Conservation (phyloP, 2,797 vertebrate genomes). For the Oophaga sylvatica region DNA sequence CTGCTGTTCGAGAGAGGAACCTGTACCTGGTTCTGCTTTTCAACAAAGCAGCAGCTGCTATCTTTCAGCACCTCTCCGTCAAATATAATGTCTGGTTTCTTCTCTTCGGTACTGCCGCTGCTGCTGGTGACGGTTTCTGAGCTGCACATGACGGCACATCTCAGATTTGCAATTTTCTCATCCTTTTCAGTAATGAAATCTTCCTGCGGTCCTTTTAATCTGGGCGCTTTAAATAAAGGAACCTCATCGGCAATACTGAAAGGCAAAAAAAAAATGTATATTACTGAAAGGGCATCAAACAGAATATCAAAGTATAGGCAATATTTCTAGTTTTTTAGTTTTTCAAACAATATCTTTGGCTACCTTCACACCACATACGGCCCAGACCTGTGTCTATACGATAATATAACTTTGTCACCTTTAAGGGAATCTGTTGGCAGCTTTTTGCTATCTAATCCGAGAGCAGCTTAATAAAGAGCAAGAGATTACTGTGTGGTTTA, state of each 20-base stretch:
- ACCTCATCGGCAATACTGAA: constrained; percentile 80
- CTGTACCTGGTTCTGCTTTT: constrained; percentile 68
- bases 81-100: constrained; percentile 64
- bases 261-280: constrained; percentile 50
- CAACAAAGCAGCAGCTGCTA: constrained; percentile 64
- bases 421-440: too few species aligned
- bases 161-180: constrained; percentile 67
- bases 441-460: too few species aligned
- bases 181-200: constrained; percentile 73
- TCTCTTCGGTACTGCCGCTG: constrained; percentile 59
- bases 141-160: constrained; percentile 61
- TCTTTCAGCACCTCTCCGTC: constrained; percentile 66
- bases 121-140: constrained; percentile 68
- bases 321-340: too few species aligned
- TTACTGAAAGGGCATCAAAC: background rate
- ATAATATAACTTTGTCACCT: too few species aligned
- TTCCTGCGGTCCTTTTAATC: constrained; percentile 75
- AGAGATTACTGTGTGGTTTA: too few species aligned
- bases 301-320: background rate
- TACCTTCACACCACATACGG: too few species aligned
- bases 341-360: too few species aligned
- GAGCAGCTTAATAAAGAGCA: too few species aligned
- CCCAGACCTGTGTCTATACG: too few species aligned
- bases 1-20: constrained; percentile 68
- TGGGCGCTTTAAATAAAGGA: constrained; percentile 77